phyloP scores from a whole-genome alignment of 1,140 invertebrate species.

The Trachelipus rathkii region DNA sequence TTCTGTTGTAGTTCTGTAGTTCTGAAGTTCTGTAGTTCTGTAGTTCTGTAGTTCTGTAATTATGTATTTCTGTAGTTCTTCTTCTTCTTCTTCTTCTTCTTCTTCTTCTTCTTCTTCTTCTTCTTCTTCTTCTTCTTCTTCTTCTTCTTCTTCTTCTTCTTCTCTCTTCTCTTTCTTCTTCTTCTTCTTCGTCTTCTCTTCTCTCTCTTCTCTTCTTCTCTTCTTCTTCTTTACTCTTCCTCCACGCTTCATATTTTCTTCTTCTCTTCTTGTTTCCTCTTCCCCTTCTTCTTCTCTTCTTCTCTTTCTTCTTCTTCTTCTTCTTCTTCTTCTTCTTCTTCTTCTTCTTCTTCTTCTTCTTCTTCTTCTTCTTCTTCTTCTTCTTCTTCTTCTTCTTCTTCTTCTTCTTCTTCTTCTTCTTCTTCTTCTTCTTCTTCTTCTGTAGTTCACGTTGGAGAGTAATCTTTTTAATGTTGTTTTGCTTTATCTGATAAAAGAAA shows the following conservation, averaged over 20 bases:
- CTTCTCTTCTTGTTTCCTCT: too few species aligned
- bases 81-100: conserved; percentile 9
- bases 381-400: conserved; percentile 9
- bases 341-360: conserved; percentile 9
- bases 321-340: conserved; percentile 9
- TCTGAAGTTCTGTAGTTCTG: too few species aligned
- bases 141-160: conserved; percentile 9
- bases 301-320: conserved; percentile 9
- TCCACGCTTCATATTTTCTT: too few species aligned
- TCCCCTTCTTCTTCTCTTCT: conserved; percentile 9
- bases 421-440: conserved; percentile 9
- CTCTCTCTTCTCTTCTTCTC: conserved; percentile 9
- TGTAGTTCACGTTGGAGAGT: too few species aligned
- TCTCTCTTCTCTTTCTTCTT: conserved; percentile 10
- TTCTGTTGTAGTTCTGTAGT: too few species aligned
- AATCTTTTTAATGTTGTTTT: too few species aligned
- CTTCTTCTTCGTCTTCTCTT: too few species aligned
- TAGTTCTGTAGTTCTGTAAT: too few species aligned
- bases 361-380: conserved; percentile 9
- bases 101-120: conserved; percentile 9
- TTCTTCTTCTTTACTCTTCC: too few species aligned
- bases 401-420: conserved; percentile 9
- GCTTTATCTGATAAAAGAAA: too few species aligned
- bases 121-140: conserved; percentile 9
- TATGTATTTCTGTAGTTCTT: too few species aligned